Evolutionary conservation across 1,140 invertebrate genomes (phyloP).

Genomic region (Lamellibrachia luymesi): DNA sequence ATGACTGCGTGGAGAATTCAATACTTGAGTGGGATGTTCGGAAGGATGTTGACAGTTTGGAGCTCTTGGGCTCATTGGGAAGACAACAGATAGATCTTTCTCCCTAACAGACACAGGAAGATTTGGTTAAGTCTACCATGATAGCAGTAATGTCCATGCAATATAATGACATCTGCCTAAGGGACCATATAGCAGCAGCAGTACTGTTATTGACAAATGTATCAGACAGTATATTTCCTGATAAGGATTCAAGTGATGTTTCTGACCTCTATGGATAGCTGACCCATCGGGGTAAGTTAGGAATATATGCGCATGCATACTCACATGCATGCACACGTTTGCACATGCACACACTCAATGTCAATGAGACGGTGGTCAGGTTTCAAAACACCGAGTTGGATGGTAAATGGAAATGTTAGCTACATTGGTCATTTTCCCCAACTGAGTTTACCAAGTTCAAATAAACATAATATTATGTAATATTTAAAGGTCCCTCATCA

Average conservation of each 20-base stretch:
- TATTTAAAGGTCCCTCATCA: too few species aligned
- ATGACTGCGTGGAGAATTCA: background rate
- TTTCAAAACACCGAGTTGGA: background rate
- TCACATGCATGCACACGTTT: background rate
- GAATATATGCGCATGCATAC: background rate
- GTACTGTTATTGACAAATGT: background rate
- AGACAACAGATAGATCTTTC: background rate
- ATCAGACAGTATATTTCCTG: background rate
- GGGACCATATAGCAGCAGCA: background rate
- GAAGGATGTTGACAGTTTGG: background rate
- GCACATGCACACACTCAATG: background rate
- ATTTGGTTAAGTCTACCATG: background rate
- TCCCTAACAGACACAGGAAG: background rate
- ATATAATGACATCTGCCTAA: background rate
- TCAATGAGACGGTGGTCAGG: background rate
- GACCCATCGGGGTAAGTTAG: background rate
- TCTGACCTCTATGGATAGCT: background rate
- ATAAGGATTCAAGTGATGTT: background rate
- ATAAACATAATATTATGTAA: background rate
- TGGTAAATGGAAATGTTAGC: background rate
- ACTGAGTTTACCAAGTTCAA: background rate
- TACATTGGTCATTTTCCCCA: background rate
- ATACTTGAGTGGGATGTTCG: background rate
- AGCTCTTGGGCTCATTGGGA: background rate
- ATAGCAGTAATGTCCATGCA: background rate